Conservation (phyloP, 2,888 invertebrate species). For the Heliconius cydno region DNA sequence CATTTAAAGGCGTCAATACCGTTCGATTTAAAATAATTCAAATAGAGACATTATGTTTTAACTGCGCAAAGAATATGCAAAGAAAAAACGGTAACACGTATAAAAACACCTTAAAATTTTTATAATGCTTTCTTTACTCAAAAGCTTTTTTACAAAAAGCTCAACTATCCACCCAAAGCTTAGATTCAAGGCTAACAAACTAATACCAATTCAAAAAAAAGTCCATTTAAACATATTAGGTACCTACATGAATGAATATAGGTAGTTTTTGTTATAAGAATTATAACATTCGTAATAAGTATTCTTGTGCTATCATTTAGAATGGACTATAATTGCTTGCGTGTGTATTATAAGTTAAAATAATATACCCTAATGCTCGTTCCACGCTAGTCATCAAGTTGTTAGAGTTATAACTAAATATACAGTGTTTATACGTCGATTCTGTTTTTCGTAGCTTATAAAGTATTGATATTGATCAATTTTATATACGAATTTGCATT, state of each 20-base stretch:
- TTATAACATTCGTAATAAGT: slow-evolving; percentile 64
- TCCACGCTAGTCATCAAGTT: slow-evolving; percentile 63
- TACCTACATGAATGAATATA: slow-evolving; percentile 38
- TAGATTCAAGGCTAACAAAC: slow-evolving; percentile 3
- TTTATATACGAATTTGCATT: neutral
- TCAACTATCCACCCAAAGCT: neutral
- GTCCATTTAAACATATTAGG: slow-evolving; percentile 24
- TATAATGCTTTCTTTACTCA: neutral
- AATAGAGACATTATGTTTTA: neutral
- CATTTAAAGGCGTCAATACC: neutral
- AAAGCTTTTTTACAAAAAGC: neutral
- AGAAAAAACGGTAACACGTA: too few relatives aligned
- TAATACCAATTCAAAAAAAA: neutral
- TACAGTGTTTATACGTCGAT: slow-evolving; percentile 48
- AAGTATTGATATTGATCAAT: neutral
- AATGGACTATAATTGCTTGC: slow-evolving; percentile 68
- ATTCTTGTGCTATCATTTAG: slow-evolving; percentile 70
- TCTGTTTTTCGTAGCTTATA: slow-evolving; percentile 27
- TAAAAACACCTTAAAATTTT: neutral
- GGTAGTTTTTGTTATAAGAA: slow-evolving; percentile 32
- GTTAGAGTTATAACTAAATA: slow-evolving; percentile 67
- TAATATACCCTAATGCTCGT: slow-evolving; percentile 61
- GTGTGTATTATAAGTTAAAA: slow-evolving; percentile 51
- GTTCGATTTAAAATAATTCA: neutral
- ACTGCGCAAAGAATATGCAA: neutral